A percentile compares a stretch with the other conserved stretches of the same genome.
phyloP scores from a whole-genome alignment of 2,797 vertebrate genomes.

The Chaetophractus vellerosus region DNA sequence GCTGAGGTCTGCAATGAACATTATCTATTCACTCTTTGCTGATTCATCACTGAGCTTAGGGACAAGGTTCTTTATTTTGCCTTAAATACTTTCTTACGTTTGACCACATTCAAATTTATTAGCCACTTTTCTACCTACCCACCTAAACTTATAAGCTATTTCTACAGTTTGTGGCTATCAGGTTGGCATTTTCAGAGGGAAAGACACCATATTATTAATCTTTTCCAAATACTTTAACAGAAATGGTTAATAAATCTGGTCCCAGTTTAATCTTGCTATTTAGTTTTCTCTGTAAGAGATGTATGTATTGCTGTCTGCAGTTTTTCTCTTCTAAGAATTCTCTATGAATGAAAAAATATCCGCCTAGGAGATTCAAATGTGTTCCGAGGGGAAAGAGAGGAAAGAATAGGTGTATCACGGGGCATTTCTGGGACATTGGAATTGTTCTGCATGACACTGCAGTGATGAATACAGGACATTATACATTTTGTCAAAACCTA shows the following conservation, averaged over 20 bases:
- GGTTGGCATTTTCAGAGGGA: background rate
- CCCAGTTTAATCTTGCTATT: background rate
- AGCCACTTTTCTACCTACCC: constrained; percentile 27
- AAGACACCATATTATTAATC: background rate
- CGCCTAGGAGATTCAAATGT: background rate
- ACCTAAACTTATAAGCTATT: background rate
- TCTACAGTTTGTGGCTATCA: background rate
- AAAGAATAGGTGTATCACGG: no score
- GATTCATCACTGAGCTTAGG: background rate
- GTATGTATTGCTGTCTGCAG: constrained; percentile 5
- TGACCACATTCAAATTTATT: constrained; percentile 38
- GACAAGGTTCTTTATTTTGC: background rate
- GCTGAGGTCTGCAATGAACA: background rate
- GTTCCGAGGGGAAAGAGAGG: no score
- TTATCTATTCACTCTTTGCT: background rate
- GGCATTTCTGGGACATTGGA: no score
- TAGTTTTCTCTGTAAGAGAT: constrained; percentile 57
- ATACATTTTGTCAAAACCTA: no score
- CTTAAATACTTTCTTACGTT: background rate
- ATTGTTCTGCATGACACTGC: no score
- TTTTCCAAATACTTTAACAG: constrained; percentile 60
- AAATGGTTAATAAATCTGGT: background rate
- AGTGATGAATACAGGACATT: no score
- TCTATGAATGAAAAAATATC: constrained; percentile 54
- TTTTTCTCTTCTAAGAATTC: constrained; percentile 44